A percentile compares a stretch with the other conserved stretches of the same genome.
Evolutionary conservation across 2,113 vertebrate genomes (phyloP).

Genomic region (Hyla sarda): DNA sequence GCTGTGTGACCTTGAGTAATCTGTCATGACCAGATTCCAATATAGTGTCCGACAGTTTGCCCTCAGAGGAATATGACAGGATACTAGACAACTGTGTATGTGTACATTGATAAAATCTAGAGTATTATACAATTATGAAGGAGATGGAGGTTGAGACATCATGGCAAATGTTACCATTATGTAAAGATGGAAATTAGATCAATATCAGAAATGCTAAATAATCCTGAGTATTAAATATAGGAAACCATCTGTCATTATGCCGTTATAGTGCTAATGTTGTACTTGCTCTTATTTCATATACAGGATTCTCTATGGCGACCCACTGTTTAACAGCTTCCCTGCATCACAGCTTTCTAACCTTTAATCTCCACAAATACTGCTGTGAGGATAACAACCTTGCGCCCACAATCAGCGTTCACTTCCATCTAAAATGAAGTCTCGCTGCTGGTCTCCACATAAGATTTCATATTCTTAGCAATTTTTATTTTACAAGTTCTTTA

Average conservation of each 20-base stretch:
- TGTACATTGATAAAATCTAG: no score
- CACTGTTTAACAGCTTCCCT: constrained; percentile 24
- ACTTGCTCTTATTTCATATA: neutral
- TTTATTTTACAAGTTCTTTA: constrained; percentile 21
- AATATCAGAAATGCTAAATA: neutral
- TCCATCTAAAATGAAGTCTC: constrained; percentile 28
- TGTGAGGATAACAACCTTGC: constrained; percentile 42
- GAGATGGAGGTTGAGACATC: no score
- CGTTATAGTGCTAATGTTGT: neutral
- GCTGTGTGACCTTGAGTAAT: no score
- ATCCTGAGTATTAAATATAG: neutral
- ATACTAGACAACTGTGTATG: no score
- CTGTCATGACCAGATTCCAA: no score
- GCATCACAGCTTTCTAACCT: constrained; percentile 44
- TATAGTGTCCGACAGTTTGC: no score
- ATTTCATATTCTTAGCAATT: constrained; percentile 34
- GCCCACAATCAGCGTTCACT: constrained; percentile 32
- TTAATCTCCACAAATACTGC: constrained; percentile 41
- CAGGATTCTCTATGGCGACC: neutral
- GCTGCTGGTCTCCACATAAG: constrained; percentile 32
- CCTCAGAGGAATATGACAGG: no score
- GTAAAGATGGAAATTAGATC: neutral
- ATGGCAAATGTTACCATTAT: neutral
- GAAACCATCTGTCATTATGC: neutral
- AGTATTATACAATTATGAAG: no score